Evolutionary conservation across 53 echinoderm and acorn worm genomes (phyloP), one percentile per base, ranked within the genome.

Genomic region (Paracentrotus lividus): DNA sequence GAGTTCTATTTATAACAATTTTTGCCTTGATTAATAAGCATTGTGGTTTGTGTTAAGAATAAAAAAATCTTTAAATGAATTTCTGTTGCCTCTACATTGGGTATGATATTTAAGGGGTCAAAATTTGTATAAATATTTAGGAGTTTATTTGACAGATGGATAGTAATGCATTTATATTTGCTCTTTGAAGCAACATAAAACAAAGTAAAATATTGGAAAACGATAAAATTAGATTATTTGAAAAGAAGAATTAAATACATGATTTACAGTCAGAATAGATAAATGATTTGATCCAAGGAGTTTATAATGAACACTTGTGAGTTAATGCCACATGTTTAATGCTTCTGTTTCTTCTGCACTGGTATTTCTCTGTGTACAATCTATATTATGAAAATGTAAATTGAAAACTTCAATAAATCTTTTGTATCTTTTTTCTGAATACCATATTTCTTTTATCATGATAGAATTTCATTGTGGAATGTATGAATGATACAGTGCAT

Each of bases 401-500:
- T 72, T 72, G 5, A 40, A 40, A 72, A 20, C 40, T 38, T 72
- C 20, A 16, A 72, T 36, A n/a, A n/a, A 40, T 72, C 72, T 38
- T 72, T 16, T 72, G 5, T 72, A 72, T 21, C 40, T 31, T 38
- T 64, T 72, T 72, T 20, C 72, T 38, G 38, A 36, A 38, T 38
- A 38, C 16, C 40, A 38, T 38, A 72, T 16, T 40, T 38, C 16
- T 38, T 36, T 16, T 40, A 6, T 40, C 32, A 32, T 72, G 16
- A 18, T 32, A 40, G 40, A 72, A 20, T 40, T 20, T 5, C 40
- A 72, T n/a, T n/a, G n/a, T 72, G 72, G 72, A 38, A 72, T 72
- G 72, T 40, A 61, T 61, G 61, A 24, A 72, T 72, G 72, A 36
- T 72, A 72, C 72, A 72, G 32, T 36, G 16, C 36, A 38, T 72